Percentiles rank a stretch among this genome's conserved stretches.
These are phyloP conservation scores for Scophthalmus maximus DNA, from an alignment of 2,113 vertebrate genomes.

Conservation along the genomic window DNA sequence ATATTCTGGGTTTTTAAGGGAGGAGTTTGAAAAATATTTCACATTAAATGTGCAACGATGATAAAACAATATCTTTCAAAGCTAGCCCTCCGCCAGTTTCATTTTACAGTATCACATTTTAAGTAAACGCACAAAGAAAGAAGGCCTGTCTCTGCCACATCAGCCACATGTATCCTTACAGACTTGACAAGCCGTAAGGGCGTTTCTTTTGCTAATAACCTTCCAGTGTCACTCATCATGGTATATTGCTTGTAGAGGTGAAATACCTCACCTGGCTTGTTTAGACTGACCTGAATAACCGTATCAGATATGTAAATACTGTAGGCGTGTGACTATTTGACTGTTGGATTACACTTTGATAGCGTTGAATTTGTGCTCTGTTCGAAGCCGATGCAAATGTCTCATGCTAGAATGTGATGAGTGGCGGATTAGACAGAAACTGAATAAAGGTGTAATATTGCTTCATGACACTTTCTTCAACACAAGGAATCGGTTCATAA, in stretches of 20 bases:
- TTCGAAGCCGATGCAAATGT: slow-evolving; percentile 31
- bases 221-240: neutral
- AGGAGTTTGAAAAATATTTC: too few species aligned
- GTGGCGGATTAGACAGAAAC: neutral
- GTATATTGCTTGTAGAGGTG: neutral
- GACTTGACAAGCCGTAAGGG: neutral
- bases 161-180: slow-evolving; percentile 13
- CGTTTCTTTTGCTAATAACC: neutral
- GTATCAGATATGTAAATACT: slow-evolving; percentile 48
- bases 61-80: slow-evolving; percentile 17
- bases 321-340: slow-evolving; percentile 29
- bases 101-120: slow-evolving; percentile 12
- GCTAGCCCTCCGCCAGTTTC: neutral
- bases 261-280: neutral
- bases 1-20: too few species aligned
- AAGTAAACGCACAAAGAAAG: too few species aligned
- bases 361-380: neutral
- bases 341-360: slow-evolving; percentile 13
- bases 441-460: slow-evolving; percentile 18
- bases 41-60: neutral
- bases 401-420: neutral
- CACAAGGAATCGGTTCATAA: slow-evolving; percentile 25
- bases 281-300: slow-evolving; percentile 2
- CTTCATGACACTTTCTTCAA: slow-evolving; percentile 15
- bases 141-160: slow-evolving; percentile 19